phyloP scores from a whole-genome alignment of 2,113 vertebrate species.

The Perca fluviatilis region DNA sequence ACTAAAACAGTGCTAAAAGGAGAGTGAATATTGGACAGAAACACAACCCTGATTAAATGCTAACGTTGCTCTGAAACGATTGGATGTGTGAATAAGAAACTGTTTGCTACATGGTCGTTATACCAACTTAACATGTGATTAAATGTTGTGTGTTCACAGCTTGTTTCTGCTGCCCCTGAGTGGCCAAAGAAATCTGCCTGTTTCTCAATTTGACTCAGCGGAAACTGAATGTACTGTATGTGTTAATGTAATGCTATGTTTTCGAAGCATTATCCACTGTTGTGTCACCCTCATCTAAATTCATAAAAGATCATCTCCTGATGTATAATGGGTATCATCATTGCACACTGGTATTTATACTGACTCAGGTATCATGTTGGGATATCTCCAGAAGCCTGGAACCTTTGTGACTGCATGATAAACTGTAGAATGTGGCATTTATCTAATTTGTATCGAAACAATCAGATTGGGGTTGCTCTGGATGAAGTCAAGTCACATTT shows the following conservation, averaged over 20 bases:
- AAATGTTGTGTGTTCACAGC: background rate
- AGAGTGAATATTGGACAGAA: too few species aligned
- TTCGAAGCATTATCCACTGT: background rate
- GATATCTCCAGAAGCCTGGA: slow-evolving; percentile 1
- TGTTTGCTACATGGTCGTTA: too few species aligned
- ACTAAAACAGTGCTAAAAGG: too few species aligned
- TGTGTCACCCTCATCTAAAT: background rate
- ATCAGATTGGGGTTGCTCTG: slow-evolving; percentile 40
- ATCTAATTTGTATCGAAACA: slow-evolving; percentile 44
- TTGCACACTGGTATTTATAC: background rate
- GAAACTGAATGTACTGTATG: background rate
- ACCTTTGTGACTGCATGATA: slow-evolving; percentile 25
- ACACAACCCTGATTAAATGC: too few species aligned
- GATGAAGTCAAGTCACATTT: slow-evolving; percentile 48
- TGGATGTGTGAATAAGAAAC: too few species aligned
- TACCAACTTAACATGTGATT: background rate
- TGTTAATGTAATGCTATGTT: background rate
- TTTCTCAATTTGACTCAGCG: background rate
- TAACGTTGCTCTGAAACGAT: too few species aligned
- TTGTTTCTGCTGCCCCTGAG: background rate
- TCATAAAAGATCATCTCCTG: background rate
- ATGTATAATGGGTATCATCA: background rate
- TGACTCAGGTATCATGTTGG: background rate
- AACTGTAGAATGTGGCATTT: slow-evolving; percentile 38
- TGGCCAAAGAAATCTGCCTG: background rate